Evolutionary conservation across 2,888 invertebrate species (phyloP), one percentile per base, ranked within the genome.

Genomic region (Cartodere bifasciata): DNA sequence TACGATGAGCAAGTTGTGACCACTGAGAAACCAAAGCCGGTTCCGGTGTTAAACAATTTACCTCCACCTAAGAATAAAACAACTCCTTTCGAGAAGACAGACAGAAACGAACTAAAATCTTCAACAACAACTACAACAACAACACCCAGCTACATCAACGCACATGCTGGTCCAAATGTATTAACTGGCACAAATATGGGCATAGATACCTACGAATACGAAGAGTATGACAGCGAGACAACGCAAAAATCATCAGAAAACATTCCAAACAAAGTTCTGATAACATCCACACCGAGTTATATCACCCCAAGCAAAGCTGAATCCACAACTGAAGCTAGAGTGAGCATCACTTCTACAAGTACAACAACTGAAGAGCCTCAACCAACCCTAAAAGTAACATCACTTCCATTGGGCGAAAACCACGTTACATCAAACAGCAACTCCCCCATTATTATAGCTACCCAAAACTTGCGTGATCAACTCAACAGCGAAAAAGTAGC

Each of bases 401-500:
- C 62, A 3, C 40, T 62, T 31, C 62, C 62, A 5, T 37, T 62
- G 7, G 60, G 60, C 4, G 58, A 59, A 30, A 59, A 58, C 35
- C 59, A 61, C 36, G 42, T 58, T 2, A 44, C 45, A 3, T 37
- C 42, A 10, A 45, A 46, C 20, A 39, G 42, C 17, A 45, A 48
- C 17, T 49, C 49, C 15, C 55, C 58, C 3, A 56, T 58, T 16
- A 57, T 60, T 26, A 54, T 58, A 4, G 51, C 59, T 3, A 56
- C 56, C 3, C 57, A 57, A 36, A 56, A 59, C 38, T 41, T 61
- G 21, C 47, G 55, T 28, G 58, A 60, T 36, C 53, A 59, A 44
- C 44, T 60, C 12, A 58, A 56, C 32, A 49, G 51, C 29, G 60
- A 62, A 43, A 58, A 52, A 38, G 58, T 59, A 5, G 25, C 41